A percentile compares a stretch with the other conserved stretches of the same genome.
Evolutionary conservation across 2,888 invertebrate genomes (phyloP).

Genomic region (Pedicia rivosa): DNA sequence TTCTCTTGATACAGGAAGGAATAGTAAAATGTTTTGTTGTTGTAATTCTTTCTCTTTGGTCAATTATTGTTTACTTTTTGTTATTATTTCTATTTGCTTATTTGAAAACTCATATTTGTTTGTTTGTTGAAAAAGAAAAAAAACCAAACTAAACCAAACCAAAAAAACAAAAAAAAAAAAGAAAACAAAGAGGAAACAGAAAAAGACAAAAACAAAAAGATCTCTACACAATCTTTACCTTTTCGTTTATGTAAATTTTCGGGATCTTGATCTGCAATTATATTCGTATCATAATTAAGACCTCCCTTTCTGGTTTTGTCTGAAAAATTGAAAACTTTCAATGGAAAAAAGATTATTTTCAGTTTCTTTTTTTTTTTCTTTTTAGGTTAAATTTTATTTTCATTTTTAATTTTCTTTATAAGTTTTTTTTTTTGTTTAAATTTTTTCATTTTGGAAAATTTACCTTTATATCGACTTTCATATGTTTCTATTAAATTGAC

Average conservation of each 20-base stretch:
- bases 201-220: no score
- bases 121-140: no score
- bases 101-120: no score
- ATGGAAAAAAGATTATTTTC: conserved; percentile 5
- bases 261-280: conserved; percentile 24
- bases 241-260: conserved; percentile 31
- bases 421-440: conserved; percentile 12
- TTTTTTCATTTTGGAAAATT: conserved; percentile 11
- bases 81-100: no score
- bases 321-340: conserved; percentile 2
- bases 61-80: no score
- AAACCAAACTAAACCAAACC: no score
- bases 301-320: conserved; percentile 3
- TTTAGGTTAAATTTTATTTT: conserved; percentile 10
- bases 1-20: no score
- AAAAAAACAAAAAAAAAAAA: no score
- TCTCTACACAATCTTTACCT: no score
- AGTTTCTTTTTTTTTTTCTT: conserved; percentile 12
- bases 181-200: not conserved
- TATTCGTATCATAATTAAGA: conserved; percentile 10
- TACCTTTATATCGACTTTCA: conserved; percentile 29
- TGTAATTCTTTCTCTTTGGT: no score
- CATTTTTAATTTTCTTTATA: conserved; percentile 10
- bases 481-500: conserved; percentile 28
- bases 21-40: no score